These are phyloP conservation scores for Plemyria rubiginata DNA, from an alignment of 2,888 invertebrate genomes.

Conservation along the genomic window DNA sequence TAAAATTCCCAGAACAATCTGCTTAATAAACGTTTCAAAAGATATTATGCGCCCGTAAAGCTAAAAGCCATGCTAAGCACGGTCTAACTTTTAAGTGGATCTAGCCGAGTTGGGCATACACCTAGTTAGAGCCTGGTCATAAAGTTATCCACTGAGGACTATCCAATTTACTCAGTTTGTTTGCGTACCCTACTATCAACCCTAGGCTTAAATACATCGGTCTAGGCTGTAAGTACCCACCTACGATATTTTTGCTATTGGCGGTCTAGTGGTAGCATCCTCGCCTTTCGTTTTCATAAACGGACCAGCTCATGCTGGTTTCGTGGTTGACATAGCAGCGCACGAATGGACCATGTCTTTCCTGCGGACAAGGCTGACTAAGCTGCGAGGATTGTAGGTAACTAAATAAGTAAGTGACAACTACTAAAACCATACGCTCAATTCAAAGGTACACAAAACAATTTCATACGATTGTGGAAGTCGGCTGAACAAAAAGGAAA, in stretches of 20 bases:
- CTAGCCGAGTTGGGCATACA: slow-evolving; percentile 19
- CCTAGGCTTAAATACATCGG: background rate
- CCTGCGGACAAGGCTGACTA: too few relatives aligned
- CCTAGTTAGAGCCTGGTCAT: slow-evolving; percentile 24
- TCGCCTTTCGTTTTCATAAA: too few relatives aligned
- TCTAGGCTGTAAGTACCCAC: too few relatives aligned
- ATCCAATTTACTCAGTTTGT: slow-evolving; percentile 26
- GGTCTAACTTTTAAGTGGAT: slow-evolving; percentile 39
- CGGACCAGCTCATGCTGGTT: too few relatives aligned
- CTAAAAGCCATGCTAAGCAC: slow-evolving; percentile 32
- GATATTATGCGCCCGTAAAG: slow-evolving; percentile 30
- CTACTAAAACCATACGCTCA: background rate
- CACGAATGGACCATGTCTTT: too few relatives aligned
- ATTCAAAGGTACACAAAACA: slow-evolving; percentile 23
- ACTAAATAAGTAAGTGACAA: too few relatives aligned
- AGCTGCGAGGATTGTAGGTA: too few relatives aligned
- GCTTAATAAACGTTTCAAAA: slow-evolving; percentile 13
- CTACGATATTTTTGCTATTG: too few relatives aligned
- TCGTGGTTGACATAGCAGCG: too few relatives aligned
- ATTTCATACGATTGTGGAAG: slow-evolving; percentile 33
- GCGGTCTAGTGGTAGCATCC: too few relatives aligned
- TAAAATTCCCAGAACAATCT: background rate
- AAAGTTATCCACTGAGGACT: slow-evolving; percentile 21
- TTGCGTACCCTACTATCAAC: slow-evolving; percentile 18
- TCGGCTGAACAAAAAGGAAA: slow-evolving; percentile 22